A percentile compares a stretch with the other conserved stretches of the same genome.
These are phyloP conservation scores for Sciurus carolinensis DNA, from an alignment of 2,797 vertebrate genomes.

Conservation along the genomic window DNA sequence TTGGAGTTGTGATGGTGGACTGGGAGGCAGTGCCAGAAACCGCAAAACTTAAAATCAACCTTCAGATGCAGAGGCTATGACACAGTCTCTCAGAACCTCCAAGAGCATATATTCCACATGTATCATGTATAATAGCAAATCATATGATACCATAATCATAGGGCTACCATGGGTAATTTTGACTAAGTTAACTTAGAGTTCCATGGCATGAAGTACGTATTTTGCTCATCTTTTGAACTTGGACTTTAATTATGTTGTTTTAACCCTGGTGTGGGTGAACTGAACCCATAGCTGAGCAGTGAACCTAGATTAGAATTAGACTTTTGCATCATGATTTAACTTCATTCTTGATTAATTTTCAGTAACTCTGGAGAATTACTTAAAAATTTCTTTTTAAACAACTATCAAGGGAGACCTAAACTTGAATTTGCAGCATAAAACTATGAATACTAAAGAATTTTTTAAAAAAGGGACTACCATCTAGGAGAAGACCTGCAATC, in stretches of 20 bases:
- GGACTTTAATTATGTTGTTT: not conserved
- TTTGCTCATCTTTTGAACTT: not conserved
- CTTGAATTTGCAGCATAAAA: not conserved
- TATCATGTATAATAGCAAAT: not conserved
- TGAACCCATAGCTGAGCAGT: not conserved
- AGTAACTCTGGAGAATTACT: conserved; percentile 1
- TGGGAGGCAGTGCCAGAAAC: not conserved
- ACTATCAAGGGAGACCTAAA: not conserved
- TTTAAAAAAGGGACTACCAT: not conserved
- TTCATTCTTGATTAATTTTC: not conserved
- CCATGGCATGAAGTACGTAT: not conserved
- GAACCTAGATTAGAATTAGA: not conserved
- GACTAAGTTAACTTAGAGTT: not conserved
- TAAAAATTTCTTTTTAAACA: not conserved
- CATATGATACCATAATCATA: not conserved
- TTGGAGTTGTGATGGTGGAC: not conserved
- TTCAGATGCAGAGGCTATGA: not conserved
- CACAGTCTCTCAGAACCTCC: not conserved
- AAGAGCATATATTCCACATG: not conserved
- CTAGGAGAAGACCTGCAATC: conserved; percentile 7
- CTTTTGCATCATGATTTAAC: not conserved
- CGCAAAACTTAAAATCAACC: not conserved
- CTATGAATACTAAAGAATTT: conserved; percentile 9
- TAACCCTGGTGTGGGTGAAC: not conserved
- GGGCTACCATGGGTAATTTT: not conserved